Base-by-base conservation (phyloP, 35 echinoderm and acorn worm genomes). In the Nesometra sesokonis region DNA sequence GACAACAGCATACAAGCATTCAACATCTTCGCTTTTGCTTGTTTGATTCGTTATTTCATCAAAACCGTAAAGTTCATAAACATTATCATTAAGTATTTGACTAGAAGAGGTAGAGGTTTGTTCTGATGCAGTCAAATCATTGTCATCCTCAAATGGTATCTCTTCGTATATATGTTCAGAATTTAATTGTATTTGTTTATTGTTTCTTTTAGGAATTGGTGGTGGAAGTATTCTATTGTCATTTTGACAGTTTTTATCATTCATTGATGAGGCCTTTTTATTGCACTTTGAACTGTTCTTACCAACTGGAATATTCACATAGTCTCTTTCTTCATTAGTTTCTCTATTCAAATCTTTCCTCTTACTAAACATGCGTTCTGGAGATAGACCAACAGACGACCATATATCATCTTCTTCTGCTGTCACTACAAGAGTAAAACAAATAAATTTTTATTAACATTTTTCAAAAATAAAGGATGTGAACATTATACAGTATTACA, bases 371-470 rank as follows among this genome's bases (percentile, higher is more conserved):
- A 29, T 33, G 32, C 77, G 84, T 33, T 86, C 36, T 0, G 84
- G 46, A 34, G 47, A 76, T n/a, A 35, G 29, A 57, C 46, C 47
- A 86, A 86, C 34, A 3, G 84, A 86, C 21, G 84, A 86, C 84
- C 84, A 86, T 27, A 86, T 47, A 57, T 86, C 84, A 86, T 86
- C 84, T 32, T 86, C 84, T 35, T 86, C 84, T 35, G 84, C 84
- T 76, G 84, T 86, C 15, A 86, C 84, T 86, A n/a, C n/a, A n/a
- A n/a, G n/a, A n/a, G n/a, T n/a, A n/a, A n/a, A n/a, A n/a, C n/a
- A n/a, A n/a, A n/a, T n/a, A n/a, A n/a, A n/a, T n/a, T n/a, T n/a
- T n/a, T n/a, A n/a, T n/a, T n/a, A n/a, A n/a, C n/a, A n/a, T n/a
- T n/a, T n/a, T n/a, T n/a, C n/a, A n/a, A n/a, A n/a, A n/a, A n/a